A percentile compares a stretch with the other conserved stretches of the same genome.
These are phyloP conservation scores for Endotricha flammealis DNA, from an alignment of 2,888 invertebrate genomes.

Conservation along the genomic window DNA sequence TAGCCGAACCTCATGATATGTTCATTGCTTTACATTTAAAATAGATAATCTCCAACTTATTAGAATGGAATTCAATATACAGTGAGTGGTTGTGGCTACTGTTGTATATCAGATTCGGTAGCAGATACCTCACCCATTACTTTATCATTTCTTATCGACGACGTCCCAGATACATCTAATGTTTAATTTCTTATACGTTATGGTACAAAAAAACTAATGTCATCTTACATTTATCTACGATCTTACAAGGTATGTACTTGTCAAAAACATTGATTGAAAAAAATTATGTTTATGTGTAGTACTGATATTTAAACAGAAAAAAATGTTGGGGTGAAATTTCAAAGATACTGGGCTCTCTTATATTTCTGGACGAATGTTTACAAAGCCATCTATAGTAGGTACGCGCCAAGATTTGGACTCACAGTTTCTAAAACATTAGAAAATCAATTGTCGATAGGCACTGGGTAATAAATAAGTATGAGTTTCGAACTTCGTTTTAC, in stretches of 20 bases:
- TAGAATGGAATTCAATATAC: constrained; percentile 62
- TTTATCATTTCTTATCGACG: constrained; percentile 66
- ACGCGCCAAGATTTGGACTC: too few relatives aligned
- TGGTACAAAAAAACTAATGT: constrained; percentile 54
- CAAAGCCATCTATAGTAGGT: too few relatives aligned
- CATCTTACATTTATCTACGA: constrained; percentile 46
- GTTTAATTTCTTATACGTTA: constrained; percentile 57
- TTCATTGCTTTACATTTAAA: constrained; percentile 1
- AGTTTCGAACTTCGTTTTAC: too few relatives aligned
- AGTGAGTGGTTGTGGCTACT: constrained; percentile 54
- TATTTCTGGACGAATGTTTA: too few relatives aligned
- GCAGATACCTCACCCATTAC: constrained; percentile 62
- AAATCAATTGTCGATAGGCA: too few relatives aligned
- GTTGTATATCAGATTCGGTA: constrained; percentile 67
- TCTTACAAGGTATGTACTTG: constrained; percentile 54
- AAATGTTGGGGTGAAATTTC: too few relatives aligned
- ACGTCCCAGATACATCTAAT: constrained; percentile 58
- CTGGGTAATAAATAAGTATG: too few relatives aligned
- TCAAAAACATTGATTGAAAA: constrained; percentile 43
- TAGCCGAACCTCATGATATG: too few relatives aligned
- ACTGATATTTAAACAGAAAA: too few relatives aligned
- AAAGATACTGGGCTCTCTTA: too few relatives aligned
- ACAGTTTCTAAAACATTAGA: too few relatives aligned
- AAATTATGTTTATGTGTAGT: too few relatives aligned
- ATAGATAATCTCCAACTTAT: constrained; percentile 48